These are phyloP conservation scores for Leuctra nigra DNA, from an alignment of 2,888 invertebrate genomes.

Conservation along the genomic window DNA sequence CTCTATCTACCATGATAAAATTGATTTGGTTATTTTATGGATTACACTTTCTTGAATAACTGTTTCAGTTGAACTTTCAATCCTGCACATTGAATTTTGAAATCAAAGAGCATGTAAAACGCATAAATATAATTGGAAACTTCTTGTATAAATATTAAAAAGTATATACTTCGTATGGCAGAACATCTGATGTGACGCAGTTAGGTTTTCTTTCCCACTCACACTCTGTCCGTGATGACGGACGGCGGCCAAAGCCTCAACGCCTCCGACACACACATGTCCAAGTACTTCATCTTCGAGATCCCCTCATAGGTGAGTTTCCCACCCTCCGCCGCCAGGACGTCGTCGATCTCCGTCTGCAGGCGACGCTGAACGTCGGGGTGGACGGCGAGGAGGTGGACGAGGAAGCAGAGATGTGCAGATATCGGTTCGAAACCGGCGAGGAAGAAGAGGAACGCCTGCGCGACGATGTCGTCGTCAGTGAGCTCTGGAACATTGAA, in stretches of 20 bases:
- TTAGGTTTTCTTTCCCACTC: not conserved
- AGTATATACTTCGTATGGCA: too few species aligned
- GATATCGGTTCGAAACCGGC: conserved; percentile 35
- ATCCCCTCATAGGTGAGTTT: conserved; percentile 32
- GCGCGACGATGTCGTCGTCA: conserved; percentile 27
- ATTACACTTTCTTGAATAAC: too few species aligned
- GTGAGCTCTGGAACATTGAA: too few species aligned
- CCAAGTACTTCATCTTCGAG: not conserved
- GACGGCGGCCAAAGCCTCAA: conserved; percentile 6
- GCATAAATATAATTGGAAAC: too few species aligned
- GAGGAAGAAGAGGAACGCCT: conserved; percentile 32
- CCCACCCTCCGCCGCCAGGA: conserved; percentile 27
- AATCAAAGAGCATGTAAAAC: too few species aligned
- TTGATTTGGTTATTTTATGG: too few species aligned
- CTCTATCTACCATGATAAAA: too few species aligned
- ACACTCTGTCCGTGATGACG: not conserved
- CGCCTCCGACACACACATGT: not conserved
- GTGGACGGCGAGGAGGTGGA: conserved; percentile 32
- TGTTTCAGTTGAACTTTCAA: too few species aligned
- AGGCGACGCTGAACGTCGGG: conserved; percentile 32
- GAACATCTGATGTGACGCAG: too few species aligned
- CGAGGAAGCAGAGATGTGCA: conserved; percentile 31
- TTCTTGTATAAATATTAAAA: too few species aligned
- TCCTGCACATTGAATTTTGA: too few species aligned
- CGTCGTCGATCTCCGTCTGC: conserved; percentile 31